Base-by-base conservation (phyloP, 2,113 vertebrate species). In the Malurus elegans region DNA sequence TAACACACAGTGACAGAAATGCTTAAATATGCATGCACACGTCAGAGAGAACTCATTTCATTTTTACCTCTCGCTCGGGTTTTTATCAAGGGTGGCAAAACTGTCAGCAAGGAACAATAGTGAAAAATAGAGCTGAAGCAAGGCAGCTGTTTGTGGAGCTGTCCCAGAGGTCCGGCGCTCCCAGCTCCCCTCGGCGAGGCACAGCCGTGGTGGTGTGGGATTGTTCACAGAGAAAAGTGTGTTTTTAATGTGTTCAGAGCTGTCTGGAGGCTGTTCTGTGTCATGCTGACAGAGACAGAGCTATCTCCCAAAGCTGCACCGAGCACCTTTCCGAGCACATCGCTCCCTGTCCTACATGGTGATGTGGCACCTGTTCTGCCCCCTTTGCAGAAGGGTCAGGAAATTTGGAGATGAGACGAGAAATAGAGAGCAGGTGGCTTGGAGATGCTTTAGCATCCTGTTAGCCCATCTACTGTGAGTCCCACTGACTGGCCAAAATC, bases 1-100 rank as follows among this genome's bases (percentile, higher is more conserved):
- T 97, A 96, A 97, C 79, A 28, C 61, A 36, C 31, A 62, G 90
- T 75, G 95, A 96, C 94, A 96, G 89, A 45, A 72, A 47, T 88
- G 70, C 96, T 97, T 92, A 97, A 98, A 97, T 96, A 98, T 96
- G 83, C 44, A 97, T 97, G 94, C 89, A 86, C 24, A 23, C 5
- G 2, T 92, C 93, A 90, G 82, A 79, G 86, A 79, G 71, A 93
- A 62, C 80, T 86, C 72, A 69, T 88, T 93, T 96, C 92, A 84
- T 58, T 85, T 94, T 92, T 87, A 76, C 84, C 80, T 89, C 88
- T 91, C 7, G 0, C 70, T 90, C 6, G 0, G 80, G 48, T 81
- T 96, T 96, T 86, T 93, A 95, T 97, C 88, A 88, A 94, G 81
- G 51, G 79, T 92, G 87, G 84, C 75, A 94, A 91, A 96, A 88